A percentile compares a stretch with the other conserved stretches of the same genome.
Conservation (phyloP, 1,140 invertebrate species). For the Drosophila bipectinata region DNA sequence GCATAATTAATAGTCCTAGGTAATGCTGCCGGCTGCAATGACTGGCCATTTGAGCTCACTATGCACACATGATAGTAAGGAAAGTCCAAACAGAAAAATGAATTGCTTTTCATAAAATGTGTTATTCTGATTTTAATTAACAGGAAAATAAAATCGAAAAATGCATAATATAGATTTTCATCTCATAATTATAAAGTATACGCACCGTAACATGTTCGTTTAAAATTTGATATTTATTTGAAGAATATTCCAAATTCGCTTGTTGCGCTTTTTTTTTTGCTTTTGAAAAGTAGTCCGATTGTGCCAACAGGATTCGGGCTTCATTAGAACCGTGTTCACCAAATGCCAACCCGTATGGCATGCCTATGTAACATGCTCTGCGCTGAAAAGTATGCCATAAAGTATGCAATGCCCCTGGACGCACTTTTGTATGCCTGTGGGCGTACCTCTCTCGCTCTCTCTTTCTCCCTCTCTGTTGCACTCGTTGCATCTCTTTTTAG, state of each 20-base stretch:
- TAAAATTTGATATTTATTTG: too few relatives aligned
- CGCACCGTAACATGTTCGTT: too few relatives aligned
- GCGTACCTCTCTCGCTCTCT: constrained; percentile 1
- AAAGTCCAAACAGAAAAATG: not conserved
- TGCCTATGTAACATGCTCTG: constrained; percentile 47
- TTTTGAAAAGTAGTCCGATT: constrained; percentile 37
- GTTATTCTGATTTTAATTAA: not conserved
- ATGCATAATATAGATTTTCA: not conserved
- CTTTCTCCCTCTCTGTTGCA: not conserved
- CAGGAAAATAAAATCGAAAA: not conserved
- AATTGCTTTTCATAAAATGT: not conserved
- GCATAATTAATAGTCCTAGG: constrained; percentile 57
- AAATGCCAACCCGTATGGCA: constrained; percentile 39
- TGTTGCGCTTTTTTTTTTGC: constrained; percentile 45
- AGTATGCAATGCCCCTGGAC: constrained; percentile 62
- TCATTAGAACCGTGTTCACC: constrained; percentile 61
- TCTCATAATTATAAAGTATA: not conserved
- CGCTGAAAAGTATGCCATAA: constrained; percentile 67
- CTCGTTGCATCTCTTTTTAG: not conserved
- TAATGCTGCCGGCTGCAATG: constrained; percentile 21
- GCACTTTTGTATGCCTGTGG: constrained; percentile 22
- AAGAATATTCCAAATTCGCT: constrained; percentile 15
- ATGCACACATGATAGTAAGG: constrained; percentile 6
- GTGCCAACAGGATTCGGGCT: constrained; percentile 51
- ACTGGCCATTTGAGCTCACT: constrained; percentile 27